phyloP scores from a whole-genome alignment of 2,888 invertebrate species.

The Muscina levida region DNA sequence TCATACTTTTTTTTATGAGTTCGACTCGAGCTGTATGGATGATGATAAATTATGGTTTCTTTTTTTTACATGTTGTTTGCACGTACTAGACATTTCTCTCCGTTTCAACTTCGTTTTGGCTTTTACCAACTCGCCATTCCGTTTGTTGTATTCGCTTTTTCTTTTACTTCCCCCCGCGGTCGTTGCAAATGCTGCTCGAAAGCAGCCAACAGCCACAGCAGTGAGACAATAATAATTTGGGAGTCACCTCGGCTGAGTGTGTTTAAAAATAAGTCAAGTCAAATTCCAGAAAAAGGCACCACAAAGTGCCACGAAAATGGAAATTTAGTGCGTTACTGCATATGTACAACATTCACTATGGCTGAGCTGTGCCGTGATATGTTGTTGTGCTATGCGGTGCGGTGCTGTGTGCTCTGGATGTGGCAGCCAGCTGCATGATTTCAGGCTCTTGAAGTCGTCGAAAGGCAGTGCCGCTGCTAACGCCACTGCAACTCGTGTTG shows the following conservation, averaged over 20 bases:
- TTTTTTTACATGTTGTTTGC: constrained; percentile 16
- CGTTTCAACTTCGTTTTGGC: constrained; percentile 43
- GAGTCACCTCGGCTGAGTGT: constrained; percentile 69
- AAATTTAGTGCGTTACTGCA: constrained; percentile 68
- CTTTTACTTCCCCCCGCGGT: constrained; percentile 16
- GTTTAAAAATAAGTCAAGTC: constrained; percentile 75
- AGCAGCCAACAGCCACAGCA: constrained; percentile 52
- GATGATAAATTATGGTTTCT: constrained; percentile 47
- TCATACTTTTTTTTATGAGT: constrained; percentile 18
- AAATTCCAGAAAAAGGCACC: constrained; percentile 72
- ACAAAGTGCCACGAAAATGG: constrained; percentile 69
- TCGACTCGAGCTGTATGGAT: constrained; percentile 17
- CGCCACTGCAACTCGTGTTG: no score
- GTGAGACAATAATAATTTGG: constrained; percentile 70
- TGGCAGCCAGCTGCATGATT: constrained; percentile 28
- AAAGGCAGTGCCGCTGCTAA: constrained; percentile 10
- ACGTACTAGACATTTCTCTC: constrained; percentile 33
- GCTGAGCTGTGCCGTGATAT: background rate
- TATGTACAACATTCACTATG: background rate
- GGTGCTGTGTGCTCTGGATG: constrained; percentile 23
- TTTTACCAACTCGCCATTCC: constrained; percentile 38
- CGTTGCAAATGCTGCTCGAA: constrained; percentile 34
- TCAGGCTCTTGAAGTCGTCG: constrained; percentile 22
- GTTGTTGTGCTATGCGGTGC: constrained; percentile 31
- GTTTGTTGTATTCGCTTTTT: constrained; percentile 12